Evolutionary conservation across 2,888 invertebrate species (phyloP), one percentile per base, ranked within the genome.

Genomic region (Fragum sueziense): DNA sequence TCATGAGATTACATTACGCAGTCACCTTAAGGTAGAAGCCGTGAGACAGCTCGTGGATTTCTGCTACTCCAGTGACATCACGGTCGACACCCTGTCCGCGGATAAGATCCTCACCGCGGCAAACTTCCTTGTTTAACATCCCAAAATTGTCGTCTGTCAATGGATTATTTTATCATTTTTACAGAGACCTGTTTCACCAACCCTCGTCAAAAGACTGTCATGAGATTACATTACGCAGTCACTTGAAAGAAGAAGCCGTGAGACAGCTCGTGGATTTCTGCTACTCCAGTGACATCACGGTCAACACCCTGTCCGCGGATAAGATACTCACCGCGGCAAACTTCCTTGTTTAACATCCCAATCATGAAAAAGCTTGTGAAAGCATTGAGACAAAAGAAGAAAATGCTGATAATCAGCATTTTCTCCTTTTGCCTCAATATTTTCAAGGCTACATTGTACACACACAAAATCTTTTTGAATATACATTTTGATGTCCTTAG

Each of bases 41-140:
- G 79, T 86, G 2, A 74, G 83, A 51, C 79, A 85, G 27, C 78
- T 87, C n/a, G 71, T 87, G 4, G 86, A 87, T 52, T 87, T 86
- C 76, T 87, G 85, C 62, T 87, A 87, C 74, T 82, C 82, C 25
- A 85, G 86, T 31, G 77, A 82, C 52, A 87, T 87, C 68, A 87
- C 86, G 1, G 87, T 87, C 0, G 86, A 87, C 72, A 82, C 87
- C 7, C 84, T 83, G 59, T 87, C 87, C 7, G 87, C 87, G 17
- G 86, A 86, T 57, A 84, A 85, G 67, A 83, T 87, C 9, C 79
- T 87, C 17, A 79, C 79, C 9, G 86, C 82, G 14, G 87, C 87
- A 22, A 85, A 81, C 70, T 79, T 85, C 61, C 80, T 87, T n/a
- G n/a, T n/a, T n/a, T n/a, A n/a, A n/a, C n/a, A n/a, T n/a, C n/a